Evolutionary conservation across 2,797 vertebrate species (phyloP).

Genomic region (Danio choprae): DNA sequence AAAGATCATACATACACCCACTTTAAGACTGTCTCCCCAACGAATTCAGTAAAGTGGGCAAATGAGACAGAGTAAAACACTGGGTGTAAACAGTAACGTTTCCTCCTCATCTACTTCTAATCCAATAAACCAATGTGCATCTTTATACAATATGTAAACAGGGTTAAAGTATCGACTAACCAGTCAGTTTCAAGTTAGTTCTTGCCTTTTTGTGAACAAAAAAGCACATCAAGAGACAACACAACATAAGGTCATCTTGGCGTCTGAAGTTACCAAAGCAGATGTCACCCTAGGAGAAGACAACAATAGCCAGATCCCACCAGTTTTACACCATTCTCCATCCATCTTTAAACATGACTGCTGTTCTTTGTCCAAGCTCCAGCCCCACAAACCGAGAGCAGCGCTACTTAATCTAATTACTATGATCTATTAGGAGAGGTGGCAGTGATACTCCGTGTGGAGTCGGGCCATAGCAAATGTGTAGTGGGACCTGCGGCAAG

Average conservation of each 20-base stretch:
- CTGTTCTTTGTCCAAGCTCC: conserved; percentile 19
- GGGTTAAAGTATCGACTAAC: neutral
- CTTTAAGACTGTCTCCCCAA: no score
- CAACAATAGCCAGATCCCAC: neutral
- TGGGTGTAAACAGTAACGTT: no score
- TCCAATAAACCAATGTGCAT: no score
- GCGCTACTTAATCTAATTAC: conserved; percentile 50
- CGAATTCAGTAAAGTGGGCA: no score
- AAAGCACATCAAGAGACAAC: neutral
- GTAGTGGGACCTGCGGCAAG: neutral
- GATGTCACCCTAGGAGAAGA: neutral
- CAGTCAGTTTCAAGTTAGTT: neutral
- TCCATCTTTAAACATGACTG: conserved; percentile 25
- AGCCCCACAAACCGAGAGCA: conserved; percentile 17
- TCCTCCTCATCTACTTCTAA: no score
- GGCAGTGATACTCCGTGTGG: conserved; percentile 37
- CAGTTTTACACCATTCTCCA: neutral
- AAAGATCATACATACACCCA: no score
- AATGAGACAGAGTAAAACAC: no score
- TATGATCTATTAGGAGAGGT: conserved; percentile 51
- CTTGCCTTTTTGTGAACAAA: neutral
- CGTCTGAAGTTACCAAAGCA: neutral
- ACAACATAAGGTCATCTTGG: neutral
- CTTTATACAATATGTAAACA: no score
- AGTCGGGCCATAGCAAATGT: conserved; percentile 52